A percentile compares a stretch with the other conserved stretches of the same genome.
These are phyloP conservation scores for Heliconius aoede DNA, from an alignment of 2,888 invertebrate species.

Conservation along the genomic window DNA sequence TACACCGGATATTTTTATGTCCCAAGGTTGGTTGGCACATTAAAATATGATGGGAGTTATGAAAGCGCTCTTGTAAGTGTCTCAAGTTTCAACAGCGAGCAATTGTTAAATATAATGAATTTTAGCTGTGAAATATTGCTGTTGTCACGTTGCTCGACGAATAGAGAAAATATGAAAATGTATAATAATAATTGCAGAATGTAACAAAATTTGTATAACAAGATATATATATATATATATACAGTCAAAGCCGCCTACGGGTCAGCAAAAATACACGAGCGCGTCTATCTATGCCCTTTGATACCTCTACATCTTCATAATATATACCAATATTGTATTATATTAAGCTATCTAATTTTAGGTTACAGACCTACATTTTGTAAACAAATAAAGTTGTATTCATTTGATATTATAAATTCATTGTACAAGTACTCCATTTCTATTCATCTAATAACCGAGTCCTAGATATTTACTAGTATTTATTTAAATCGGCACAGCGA, in stretches of 20 bases:
- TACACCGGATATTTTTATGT: conserved; percentile 40
- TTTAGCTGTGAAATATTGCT: conserved; percentile 63
- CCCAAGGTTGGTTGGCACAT: conserved; percentile 40
- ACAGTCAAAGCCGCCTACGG: not conserved
- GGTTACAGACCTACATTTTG: not conserved
- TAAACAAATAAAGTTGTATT: not conserved
- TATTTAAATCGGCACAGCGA: conserved; percentile 23
- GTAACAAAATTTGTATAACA: not conserved
- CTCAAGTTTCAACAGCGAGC: conserved; percentile 42
- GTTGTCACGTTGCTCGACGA: conserved; percentile 71
- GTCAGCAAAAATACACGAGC: not conserved
- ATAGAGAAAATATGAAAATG: conserved; percentile 48
- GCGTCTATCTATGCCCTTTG: too few relatives aligned
- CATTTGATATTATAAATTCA: not conserved
- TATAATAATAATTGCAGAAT: conserved; percentile 8
- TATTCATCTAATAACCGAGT: conserved; percentile 8
- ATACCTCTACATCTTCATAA: not conserved
- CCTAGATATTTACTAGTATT: conserved; percentile 11
- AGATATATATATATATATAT: too few relatives aligned
- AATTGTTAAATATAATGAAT: conserved; percentile 60
- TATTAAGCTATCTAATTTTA: not conserved
- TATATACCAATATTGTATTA: not conserved
- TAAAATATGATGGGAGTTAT: conserved; percentile 42
- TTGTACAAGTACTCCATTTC: conserved; percentile 38
- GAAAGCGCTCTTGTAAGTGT: conserved; percentile 44